Evolutionary conservation across 2,888 invertebrate genomes (phyloP).

Genomic region (Drosophila flavopinicola): DNA sequence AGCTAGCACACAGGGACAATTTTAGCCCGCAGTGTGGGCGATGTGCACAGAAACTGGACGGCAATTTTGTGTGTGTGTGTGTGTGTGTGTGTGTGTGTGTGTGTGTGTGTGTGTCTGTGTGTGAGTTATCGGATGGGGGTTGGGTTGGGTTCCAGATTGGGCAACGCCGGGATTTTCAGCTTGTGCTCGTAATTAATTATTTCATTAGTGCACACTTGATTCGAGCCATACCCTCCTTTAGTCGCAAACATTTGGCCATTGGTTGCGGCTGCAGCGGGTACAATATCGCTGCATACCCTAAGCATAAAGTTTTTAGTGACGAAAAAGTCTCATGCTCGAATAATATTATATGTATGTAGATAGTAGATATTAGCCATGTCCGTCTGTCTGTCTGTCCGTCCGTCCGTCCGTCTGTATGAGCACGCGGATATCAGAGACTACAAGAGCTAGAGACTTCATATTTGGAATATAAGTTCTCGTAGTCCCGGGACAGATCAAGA

Average conservation of each 20-base stretch:
- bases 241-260: slow-evolving; percentile 3
- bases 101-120: neutral
- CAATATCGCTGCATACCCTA: slow-evolving; percentile 15
- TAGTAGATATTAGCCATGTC: too few species aligned
- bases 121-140: neutral
- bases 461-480: too few species aligned
- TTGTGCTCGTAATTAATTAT: slow-evolving; percentile 69
- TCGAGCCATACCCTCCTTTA: slow-evolving; percentile 20
- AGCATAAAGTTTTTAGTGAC: neutral
- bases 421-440: too few species aligned
- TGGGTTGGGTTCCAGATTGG: slow-evolving; percentile 1
- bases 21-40: slow-evolving; percentile 13
- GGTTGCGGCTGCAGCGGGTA: neutral
- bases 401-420: too few species aligned
- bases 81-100: slow-evolving; percentile 6
- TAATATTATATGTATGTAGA: too few species aligned
- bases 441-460: too few species aligned
- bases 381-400: too few species aligned
- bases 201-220: slow-evolving; percentile 74
- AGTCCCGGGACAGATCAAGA: too few species aligned
- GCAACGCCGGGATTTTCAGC: slow-evolving; percentile 39
- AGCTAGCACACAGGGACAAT: slow-evolving; percentile 15
- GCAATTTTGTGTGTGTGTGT: neutral
- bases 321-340: too few species aligned
- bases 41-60: neutral